Evolutionary conservation across 2,888 invertebrate species (phyloP).

Genomic region (Hemistola chrysoprasaria): DNA sequence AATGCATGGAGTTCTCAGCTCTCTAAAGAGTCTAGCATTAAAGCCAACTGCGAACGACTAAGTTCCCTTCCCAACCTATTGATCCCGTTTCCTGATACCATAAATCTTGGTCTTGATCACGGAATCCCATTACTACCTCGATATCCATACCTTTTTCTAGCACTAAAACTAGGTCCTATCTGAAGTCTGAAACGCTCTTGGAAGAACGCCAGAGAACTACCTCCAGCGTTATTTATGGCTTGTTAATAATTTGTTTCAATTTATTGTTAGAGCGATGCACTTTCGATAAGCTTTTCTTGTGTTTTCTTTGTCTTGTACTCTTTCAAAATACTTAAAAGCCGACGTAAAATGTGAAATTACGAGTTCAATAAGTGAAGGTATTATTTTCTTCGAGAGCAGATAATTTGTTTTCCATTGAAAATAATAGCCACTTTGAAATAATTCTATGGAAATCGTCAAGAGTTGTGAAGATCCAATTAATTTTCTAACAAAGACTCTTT

Average conservation of each 20-base stretch:
- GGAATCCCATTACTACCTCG: slow-evolving; percentile 56
- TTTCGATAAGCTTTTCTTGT: slow-evolving; percentile 16
- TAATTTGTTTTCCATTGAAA: too few species aligned
- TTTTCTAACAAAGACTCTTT: too few species aligned
- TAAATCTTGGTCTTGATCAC: slow-evolving; percentile 48
- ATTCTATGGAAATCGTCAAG: too few species aligned
- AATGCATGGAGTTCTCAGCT: slow-evolving; percentile 1
- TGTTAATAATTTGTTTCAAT: slow-evolving; percentile 75
- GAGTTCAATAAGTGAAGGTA: too few species aligned
- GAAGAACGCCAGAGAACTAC: slow-evolving; percentile 63
- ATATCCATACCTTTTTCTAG: slow-evolving; percentile 40
- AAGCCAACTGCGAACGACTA: slow-evolving; percentile 22
- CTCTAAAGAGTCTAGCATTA: slow-evolving; percentile 2
- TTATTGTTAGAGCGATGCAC: slow-evolving; percentile 36
- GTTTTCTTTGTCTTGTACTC: slow-evolving; percentile 8
- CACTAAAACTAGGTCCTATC: slow-evolving; percentile 45
- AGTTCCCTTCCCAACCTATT: slow-evolving; percentile 26
- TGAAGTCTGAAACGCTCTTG: slow-evolving; percentile 61
- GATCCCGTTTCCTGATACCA: slow-evolving; percentile 32
- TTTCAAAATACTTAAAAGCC: background rate
- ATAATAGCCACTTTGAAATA: too few species aligned
- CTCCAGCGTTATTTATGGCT: slow-evolving; percentile 66
- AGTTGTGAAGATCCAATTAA: too few species aligned
- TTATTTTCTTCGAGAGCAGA: too few species aligned
- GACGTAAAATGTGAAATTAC: too few species aligned